phyloP scores from a whole-genome alignment of 2,113 vertebrate species.

The Chlorodrepanis virens region DNA sequence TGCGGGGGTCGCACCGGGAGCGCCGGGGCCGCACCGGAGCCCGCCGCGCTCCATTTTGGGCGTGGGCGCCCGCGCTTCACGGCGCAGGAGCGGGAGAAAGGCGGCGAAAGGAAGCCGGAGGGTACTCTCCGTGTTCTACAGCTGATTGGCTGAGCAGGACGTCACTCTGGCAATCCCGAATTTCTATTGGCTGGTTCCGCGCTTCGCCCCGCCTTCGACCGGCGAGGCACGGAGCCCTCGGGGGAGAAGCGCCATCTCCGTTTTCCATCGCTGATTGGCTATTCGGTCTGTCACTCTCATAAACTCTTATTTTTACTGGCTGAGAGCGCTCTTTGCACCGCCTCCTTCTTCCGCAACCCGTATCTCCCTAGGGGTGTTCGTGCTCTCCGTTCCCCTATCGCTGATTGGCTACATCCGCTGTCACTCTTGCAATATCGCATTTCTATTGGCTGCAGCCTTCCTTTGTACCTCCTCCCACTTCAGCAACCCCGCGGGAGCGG shows the following conservation, averaged over 20 bases:
- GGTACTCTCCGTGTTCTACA: accelerated
- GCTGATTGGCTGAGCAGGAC: accelerated
- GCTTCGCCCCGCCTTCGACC: neutral
- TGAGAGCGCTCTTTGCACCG: accelerated
- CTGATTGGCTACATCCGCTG: accelerated
- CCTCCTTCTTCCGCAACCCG: neutral
- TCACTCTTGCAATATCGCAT: accelerated
- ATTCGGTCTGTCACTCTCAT: accelerated
- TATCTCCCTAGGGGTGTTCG: accelerated
- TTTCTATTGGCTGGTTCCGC: accelerated
- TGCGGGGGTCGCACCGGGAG: accelerated
- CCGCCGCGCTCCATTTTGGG: neutral
- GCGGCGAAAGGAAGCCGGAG: neutral
- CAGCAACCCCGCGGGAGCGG: accelerated
- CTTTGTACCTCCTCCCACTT: neutral
- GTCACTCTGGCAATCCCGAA: accelerated
- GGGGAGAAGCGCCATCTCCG: accelerated
- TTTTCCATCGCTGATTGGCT: neutral
- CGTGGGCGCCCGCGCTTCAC: accelerated
- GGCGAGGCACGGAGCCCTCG: accelerated
- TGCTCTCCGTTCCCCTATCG: accelerated
- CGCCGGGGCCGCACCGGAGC: accelerated
- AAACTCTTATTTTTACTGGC: neutral
- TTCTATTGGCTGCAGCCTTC: accelerated
- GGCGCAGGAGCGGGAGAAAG: neutral